Evolutionary conservation across 2,888 invertebrate genomes (phyloP), one percentile per base, ranked within the genome.

Genomic region (Dromius quadrimaculatus): DNA sequence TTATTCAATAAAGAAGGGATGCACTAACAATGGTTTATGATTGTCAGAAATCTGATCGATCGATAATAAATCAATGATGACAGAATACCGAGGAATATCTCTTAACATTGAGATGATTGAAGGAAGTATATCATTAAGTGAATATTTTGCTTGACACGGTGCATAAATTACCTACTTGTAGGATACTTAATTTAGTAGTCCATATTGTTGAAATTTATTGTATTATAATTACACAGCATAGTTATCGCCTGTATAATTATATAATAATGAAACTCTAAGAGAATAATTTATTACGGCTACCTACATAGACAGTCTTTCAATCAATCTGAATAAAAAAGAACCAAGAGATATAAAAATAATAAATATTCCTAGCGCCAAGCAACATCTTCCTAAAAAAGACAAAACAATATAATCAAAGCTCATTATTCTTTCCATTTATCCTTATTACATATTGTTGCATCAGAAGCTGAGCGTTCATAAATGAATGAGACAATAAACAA

Each of bases 401-500:
- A 54, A 28, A 54, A 54, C 28, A 28, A 28, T 28, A 28, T 54
- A 54, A 54, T 54, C 23, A 54, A 28, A 11, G 6, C 11, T 54
- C 28, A 54, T 54, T 54, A 54, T 13, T 13, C 28, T 54, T 28
- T 9, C 28, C 50, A 54, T 54, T 54, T 54, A 54, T 54, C 50
- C 50, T 54, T 54, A 54, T 54, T 54, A 54, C 32, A 28, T 19
- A 54, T 54, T 54, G 50, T 54, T 54, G 50, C 15, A 28, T 13
- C n/a, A 13, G 50, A 54, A 17, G 50, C 28, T 59, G 36, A 59
- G 59, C 34, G 36, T 20, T 54, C 66, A 54, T 66, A 66, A 66
- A 50, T 66, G 54, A 66, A 66, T 23, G 54, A 63, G 23, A 66
- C 65, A 65, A 65, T 66, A 66, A 54, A 54, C 54, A 54, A 66